Conservation (phyloP, 2,113 vertebrate species). For the Coracopsis vasa region DNA sequence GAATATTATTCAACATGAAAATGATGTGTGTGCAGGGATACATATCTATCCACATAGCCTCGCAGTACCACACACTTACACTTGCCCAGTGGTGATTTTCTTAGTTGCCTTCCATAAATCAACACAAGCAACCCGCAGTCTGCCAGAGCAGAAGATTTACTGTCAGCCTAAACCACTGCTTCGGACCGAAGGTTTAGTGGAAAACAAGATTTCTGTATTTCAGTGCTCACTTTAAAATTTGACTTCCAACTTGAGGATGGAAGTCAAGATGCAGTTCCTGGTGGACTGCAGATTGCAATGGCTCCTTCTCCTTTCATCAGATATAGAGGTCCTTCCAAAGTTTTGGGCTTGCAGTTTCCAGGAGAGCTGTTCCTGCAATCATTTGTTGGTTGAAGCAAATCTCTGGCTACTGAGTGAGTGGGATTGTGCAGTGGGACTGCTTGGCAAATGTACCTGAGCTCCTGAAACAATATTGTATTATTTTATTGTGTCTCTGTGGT, state of each 20-base stretch:
- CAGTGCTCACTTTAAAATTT: neutral
- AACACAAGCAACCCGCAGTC: neutral
- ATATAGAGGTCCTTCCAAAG: fast-evolving
- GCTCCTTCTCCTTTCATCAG: neutral
- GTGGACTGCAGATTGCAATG: fast-evolving
- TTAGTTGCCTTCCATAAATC: neutral
- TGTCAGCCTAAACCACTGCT: neutral
- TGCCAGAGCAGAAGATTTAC: neutral
- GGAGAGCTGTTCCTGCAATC: neutral
- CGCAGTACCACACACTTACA: neutral
- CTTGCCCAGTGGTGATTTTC: neutral
- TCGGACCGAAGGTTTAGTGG: neutral
- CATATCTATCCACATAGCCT: neutral
- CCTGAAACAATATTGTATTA: neutral
- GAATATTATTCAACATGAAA: neutral
- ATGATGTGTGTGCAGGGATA: neutral
- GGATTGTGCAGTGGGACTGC: neutral
- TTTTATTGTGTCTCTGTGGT: neutral
- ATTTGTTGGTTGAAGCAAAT: neutral
- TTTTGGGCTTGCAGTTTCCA: neutral
- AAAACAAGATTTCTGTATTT: neutral
- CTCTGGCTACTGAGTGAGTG: neutral
- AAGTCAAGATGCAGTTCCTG: neutral
- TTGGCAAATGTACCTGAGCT: neutral
- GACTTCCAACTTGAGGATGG: neutral